A percentile compares a stretch with the other conserved stretches of the same genome.
Evolutionary conservation across 1,140 invertebrate species (phyloP).

Genomic region (Diploscapter pachys): DNA sequence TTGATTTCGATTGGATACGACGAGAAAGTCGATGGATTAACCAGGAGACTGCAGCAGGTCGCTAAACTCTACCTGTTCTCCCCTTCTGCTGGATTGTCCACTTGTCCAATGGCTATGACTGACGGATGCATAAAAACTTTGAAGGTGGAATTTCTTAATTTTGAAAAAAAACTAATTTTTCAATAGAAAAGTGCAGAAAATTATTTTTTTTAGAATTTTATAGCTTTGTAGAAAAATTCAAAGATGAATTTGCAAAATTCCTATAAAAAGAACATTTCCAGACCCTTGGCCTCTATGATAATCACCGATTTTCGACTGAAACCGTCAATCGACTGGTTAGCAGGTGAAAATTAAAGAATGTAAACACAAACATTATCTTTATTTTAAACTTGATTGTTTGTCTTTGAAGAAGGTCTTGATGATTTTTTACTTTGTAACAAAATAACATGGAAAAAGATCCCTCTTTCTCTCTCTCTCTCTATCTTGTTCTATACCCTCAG

Average conservation of each 20-base stretch:
- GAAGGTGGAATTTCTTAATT: constrained; percentile 51
- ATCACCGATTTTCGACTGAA: constrained; percentile 44
- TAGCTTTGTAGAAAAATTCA: no score
- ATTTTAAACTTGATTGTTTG: no score
- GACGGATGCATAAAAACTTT: constrained; percentile 68
- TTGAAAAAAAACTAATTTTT: background rate
- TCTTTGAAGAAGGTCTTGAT: no score
- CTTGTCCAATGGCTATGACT: constrained; percentile 69
- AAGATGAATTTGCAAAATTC: background rate
- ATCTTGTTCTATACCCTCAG: no score
- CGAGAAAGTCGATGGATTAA: constrained; percentile 57
- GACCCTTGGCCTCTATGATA: constrained; percentile 38
- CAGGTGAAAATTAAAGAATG: no score
- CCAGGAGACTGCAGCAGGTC: constrained; percentile 66
- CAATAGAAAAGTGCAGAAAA: no score
- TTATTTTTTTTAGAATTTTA: no score
- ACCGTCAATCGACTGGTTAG: constrained; percentile 61
- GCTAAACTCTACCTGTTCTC: constrained; percentile 66
- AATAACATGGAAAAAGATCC: no score
- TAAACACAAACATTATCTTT: no score
- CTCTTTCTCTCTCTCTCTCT: no score
- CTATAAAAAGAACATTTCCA: constrained; percentile 8
- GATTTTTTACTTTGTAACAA: no score
- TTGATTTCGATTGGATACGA: constrained; percentile 65
- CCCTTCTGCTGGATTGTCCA: constrained; percentile 65